Conservation (phyloP, 1,140 invertebrate species). For the Adoxophyes honmai region DNA sequence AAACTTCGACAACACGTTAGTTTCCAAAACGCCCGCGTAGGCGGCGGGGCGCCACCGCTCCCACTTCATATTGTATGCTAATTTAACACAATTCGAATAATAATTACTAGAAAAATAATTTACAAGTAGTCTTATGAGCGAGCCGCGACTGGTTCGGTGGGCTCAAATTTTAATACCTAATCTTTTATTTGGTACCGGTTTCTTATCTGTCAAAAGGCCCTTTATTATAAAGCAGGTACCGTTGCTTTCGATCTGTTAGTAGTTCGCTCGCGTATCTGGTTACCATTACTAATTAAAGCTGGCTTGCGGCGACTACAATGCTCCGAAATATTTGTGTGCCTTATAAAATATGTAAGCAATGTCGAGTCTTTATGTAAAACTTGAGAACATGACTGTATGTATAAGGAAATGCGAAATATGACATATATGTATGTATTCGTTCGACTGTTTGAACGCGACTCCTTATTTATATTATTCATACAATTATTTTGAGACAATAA, state of each 20-base stretch:
- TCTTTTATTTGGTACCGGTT: constrained; percentile 18
- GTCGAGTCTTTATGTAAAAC: too few species aligned
- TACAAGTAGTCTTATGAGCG: constrained; percentile 45
- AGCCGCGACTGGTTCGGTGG: constrained; percentile 34
- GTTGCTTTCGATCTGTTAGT: background rate
- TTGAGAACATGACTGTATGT: too few species aligned
- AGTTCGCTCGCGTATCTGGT: too few species aligned
- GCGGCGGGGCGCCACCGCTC: constrained; percentile 54
- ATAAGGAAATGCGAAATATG: too few species aligned
- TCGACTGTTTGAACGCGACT: too few species aligned
- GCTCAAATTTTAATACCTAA: constrained; percentile 13
- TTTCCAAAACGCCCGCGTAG: constrained; percentile 36
- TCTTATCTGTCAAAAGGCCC: background rate
- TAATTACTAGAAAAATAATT: constrained; percentile 58
- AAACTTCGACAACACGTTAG: constrained; percentile 4
- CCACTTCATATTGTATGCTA: constrained; percentile 64
- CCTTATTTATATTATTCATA: too few species aligned
- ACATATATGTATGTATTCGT: too few species aligned
- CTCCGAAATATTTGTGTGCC: too few species aligned
- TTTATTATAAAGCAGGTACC: background rate
- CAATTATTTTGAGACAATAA: too few species aligned
- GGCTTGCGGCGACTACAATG: too few species aligned
- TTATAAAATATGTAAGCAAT: too few species aligned
- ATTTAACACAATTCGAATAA: constrained; percentile 56
- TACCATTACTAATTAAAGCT: too few species aligned